These are phyloP conservation scores for Sinocyclocheilus rhinocerous DNA, from an alignment of 2,113 vertebrate species.

Conservation along the genomic window DNA sequence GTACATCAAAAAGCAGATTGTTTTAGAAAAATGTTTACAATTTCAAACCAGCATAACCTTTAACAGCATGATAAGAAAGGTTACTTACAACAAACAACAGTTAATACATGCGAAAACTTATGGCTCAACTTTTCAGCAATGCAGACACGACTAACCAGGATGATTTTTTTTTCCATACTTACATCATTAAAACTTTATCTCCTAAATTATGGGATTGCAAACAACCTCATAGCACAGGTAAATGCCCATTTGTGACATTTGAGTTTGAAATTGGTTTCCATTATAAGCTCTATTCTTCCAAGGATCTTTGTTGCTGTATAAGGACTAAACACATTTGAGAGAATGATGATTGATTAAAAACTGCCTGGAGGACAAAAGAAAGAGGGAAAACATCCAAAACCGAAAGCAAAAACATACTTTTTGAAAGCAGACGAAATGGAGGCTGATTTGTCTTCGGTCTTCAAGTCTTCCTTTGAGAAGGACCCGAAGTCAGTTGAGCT, in stretches of 20 bases:
- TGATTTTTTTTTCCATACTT: conserved; percentile 59
- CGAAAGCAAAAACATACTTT: conserved; percentile 72
- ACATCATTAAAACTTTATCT: conserved; percentile 63
- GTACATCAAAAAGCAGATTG: background rate
- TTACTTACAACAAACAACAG: conserved; percentile 3
- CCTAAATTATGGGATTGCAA: conserved; percentile 72
- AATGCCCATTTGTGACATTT: conserved; percentile 68
- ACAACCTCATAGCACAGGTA: conserved; percentile 70
- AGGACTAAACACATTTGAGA: conserved; percentile 74
- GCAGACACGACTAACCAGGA: conserved; percentile 60
- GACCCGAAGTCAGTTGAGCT: conserved; percentile 74
- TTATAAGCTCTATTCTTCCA: conserved; percentile 72
- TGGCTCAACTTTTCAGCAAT: conserved; percentile 54
- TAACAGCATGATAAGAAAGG: conserved; percentile 9
- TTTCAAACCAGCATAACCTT: conserved; percentile 3
- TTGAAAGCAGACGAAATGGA: conserved; percentile 77
- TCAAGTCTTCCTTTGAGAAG: conserved; percentile 75
- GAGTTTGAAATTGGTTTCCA: conserved; percentile 65
- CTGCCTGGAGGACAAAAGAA: conserved; percentile 54
- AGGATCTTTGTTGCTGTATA: conserved; percentile 66
- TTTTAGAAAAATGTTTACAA: background rate
- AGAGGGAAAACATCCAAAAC: background rate
- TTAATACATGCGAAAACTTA: conserved; percentile 45
- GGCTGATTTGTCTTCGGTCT: conserved; percentile 67
- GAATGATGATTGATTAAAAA: conserved; percentile 67